phyloP scores from a whole-genome alignment of 2,797 vertebrate genomes.

The Amblyopsis hoosieri region DNA sequence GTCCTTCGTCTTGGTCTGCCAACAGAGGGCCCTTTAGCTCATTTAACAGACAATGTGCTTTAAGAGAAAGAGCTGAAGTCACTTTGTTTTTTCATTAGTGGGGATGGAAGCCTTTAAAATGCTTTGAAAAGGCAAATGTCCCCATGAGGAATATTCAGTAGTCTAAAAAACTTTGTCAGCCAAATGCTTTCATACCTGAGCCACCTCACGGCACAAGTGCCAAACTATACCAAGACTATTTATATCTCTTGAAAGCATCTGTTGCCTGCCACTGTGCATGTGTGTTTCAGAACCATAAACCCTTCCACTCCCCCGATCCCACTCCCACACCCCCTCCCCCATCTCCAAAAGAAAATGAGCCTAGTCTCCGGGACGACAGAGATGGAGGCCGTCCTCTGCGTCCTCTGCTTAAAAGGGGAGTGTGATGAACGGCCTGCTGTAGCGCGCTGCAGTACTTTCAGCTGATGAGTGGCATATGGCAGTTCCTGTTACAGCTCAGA shows the following conservation, averaged over 20 bases:
- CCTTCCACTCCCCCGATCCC: constrained; percentile 13
- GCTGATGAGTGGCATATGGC: constrained; percentile 76
- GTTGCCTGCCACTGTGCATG: constrained; percentile 47
- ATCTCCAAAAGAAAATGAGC: constrained; percentile 52
- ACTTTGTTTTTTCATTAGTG: neutral
- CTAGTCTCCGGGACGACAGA: constrained; percentile 58
- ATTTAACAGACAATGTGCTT: constrained; percentile 49
- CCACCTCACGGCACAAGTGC: constrained; percentile 44
- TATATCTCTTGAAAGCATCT: constrained; percentile 60
- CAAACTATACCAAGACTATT: constrained; percentile 52
- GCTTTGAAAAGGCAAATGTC: constrained; percentile 46
- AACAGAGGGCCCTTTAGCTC: constrained; percentile 45
- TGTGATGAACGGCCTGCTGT: constrained; percentile 57
- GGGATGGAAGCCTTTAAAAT: constrained; percentile 10
- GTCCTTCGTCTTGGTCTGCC: constrained; percentile 63
- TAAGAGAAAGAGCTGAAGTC: constrained; percentile 14
- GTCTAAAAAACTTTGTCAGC: constrained; percentile 33
- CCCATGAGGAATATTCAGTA: constrained; percentile 36
- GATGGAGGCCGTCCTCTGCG: constrained; percentile 64
- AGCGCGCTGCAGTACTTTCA: constrained; percentile 63
- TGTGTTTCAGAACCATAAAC: constrained; percentile 49
- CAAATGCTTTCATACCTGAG: constrained; percentile 38
- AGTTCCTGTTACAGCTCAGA: constrained; percentile 63
- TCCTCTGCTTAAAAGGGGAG: constrained; percentile 66
- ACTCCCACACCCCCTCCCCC: constrained; percentile 18